Evolutionary conservation across 2,888 invertebrate genomes (phyloP).

Genomic region (Heliothis peltigera): DNA sequence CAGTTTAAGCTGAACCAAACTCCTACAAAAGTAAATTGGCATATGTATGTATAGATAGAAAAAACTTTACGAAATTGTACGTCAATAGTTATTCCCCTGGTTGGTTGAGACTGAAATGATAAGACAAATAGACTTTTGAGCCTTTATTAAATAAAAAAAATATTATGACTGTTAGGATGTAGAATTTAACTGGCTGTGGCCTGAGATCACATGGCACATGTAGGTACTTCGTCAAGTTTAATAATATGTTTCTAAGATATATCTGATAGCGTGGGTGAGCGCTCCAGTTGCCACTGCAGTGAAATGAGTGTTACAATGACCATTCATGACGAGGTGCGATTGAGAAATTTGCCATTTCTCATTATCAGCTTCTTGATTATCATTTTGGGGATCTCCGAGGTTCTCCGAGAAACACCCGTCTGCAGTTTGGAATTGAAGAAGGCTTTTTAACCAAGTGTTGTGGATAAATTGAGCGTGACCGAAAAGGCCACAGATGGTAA

Average conservation of each 20-base stretch:
- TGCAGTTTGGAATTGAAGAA: slow-evolving; percentile 64
- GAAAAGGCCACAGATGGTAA: slow-evolving; percentile 67
- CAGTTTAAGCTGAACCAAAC: no score
- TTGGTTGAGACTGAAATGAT: no score
- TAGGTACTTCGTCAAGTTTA: slow-evolving; percentile 1
- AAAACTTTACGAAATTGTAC: no score
- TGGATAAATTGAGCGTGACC: slow-evolving; percentile 71
- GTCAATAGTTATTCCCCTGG: no score
- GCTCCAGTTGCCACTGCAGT: slow-evolving; percentile 66
- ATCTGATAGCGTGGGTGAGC: slow-evolving; percentile 64
- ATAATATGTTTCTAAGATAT: slow-evolving; percentile 60
- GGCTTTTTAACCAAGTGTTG: slow-evolving; percentile 65
- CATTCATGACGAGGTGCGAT: slow-evolving; percentile 30
- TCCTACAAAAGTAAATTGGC: no score
- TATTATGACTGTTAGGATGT: no score
- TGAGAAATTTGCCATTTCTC: neutral
- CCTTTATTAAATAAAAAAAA: neutral
- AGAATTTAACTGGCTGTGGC: neutral
- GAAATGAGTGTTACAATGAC: slow-evolving; percentile 65
- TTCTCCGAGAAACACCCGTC: slow-evolving; percentile 68
- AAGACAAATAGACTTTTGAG: neutral
- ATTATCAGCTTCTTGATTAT: neutral
- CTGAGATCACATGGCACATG: neutral
- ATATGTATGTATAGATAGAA: no score
- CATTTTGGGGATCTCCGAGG: neutral